Percentiles rank a stretch among this genome's conserved stretches.
Conservation (phyloP, 2,888 invertebrate species). For the Sesia bembeciformis region DNA sequence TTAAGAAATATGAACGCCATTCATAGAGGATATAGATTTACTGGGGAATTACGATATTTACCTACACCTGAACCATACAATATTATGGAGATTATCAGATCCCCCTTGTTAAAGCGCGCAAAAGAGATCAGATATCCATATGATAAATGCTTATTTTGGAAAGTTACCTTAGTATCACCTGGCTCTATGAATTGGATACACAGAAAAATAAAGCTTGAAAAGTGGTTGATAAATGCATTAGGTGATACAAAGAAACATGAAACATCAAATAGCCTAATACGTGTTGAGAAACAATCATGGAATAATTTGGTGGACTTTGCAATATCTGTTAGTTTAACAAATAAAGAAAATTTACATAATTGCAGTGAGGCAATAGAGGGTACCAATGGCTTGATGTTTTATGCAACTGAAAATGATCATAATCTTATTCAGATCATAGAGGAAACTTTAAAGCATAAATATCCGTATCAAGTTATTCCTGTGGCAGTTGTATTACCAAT, state of each 20-base stretch:
- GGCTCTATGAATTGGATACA: constrained; percentile 53
- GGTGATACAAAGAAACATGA: constrained; percentile 46
- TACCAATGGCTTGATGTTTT: constrained; percentile 54
- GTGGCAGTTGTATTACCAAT: constrained; percentile 48
- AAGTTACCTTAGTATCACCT: constrained; percentile 75
- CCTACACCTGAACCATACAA: constrained; percentile 47
- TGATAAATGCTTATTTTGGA: constrained; percentile 73
- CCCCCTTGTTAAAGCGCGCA: constrained; percentile 56
- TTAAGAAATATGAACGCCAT: constrained; percentile 54
- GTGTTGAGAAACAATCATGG: constrained; percentile 59
- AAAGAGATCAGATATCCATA: constrained; percentile 60
- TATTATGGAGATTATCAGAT: constrained; percentile 61
- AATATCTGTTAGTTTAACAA: constrained; percentile 51
- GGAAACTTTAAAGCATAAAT: constrained; percentile 38
- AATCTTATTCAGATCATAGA: constrained; percentile 34
- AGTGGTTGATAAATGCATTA: constrained; percentile 61
- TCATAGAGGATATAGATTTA: constrained; percentile 54
- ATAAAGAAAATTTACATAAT: constrained; percentile 20
- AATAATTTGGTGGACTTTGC: constrained; percentile 64
- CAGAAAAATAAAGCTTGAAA: constrained; percentile 56
- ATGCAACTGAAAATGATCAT: constrained; percentile 37
- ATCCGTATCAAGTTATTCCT: constrained; percentile 55
- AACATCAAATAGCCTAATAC: constrained; percentile 42
- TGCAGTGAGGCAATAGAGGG: constrained; percentile 52
- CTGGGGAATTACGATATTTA: constrained; percentile 38